Percentiles rank a stretch among this genome's conserved stretches.
Conservation (phyloP, 2,113 vertebrate genomes). For the Suncus etruscus region DNA sequence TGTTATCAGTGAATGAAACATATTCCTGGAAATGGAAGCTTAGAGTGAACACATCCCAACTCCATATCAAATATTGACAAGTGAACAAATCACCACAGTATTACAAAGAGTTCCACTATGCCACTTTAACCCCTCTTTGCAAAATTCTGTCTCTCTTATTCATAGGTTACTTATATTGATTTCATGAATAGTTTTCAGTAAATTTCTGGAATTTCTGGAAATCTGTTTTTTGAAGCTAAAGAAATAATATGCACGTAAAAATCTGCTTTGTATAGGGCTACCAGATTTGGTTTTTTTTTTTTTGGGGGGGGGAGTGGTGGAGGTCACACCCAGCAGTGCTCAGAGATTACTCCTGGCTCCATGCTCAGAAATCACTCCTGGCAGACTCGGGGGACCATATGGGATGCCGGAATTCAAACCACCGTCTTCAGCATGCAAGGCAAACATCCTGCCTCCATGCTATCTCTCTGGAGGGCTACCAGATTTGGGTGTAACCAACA, state of each 20-base stretch:
- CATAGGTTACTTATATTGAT: neutral
- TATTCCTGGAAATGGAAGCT: neutral
- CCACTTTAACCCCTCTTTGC: neutral
- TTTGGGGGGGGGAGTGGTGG: too few species aligned
- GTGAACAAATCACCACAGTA: neutral
- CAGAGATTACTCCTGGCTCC: too few species aligned
- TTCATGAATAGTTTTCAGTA: neutral
- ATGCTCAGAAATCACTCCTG: too few species aligned
- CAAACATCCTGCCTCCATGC: too few species aligned
- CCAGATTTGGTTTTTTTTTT: too few species aligned
- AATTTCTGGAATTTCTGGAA: neutral
- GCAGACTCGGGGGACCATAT: too few species aligned
- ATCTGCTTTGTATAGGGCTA: neutral
- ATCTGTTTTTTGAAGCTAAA: slow-evolving; percentile 16
- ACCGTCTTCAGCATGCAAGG: too few species aligned
- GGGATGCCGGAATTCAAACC: too few species aligned
- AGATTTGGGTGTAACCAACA: slow-evolving; percentile 24
- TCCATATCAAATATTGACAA: neutral
- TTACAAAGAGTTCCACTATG: neutral
- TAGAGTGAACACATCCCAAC: neutral
- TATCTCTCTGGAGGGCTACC: neutral
- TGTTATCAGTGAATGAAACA: neutral
- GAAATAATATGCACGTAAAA: neutral
- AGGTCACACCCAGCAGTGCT: too few species aligned
- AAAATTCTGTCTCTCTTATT: slow-evolving; percentile 21